Conservation (phyloP, 1,140 invertebrate genomes). For the Cydia fagiglandana region DNA sequence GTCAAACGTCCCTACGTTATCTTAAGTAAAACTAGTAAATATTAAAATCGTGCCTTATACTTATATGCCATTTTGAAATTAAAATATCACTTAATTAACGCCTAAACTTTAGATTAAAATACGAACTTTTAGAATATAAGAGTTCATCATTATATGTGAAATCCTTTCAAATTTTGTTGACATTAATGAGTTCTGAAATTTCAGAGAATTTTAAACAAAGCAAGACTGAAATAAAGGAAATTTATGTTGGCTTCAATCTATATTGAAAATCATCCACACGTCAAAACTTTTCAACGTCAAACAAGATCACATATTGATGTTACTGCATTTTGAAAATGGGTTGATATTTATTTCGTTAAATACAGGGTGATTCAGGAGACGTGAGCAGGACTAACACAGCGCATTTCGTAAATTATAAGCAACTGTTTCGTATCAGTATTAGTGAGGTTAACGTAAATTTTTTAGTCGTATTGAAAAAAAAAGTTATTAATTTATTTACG, state of each 20-base stretch:
- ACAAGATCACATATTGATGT: too few species aligned
- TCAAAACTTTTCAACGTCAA: too few species aligned
- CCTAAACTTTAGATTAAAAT: conserved; percentile 56
- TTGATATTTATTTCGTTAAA: too few species aligned
- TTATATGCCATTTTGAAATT: conserved; percentile 75
- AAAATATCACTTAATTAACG: conserved; percentile 73
- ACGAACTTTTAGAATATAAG: conserved; percentile 48
- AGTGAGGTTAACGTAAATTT: too few species aligned
- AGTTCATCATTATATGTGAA: conserved; percentile 31
- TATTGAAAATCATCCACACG: neutral
- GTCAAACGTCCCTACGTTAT: conserved; percentile 70
- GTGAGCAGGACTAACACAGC: too few species aligned
- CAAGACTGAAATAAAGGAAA: conserved; percentile 24
- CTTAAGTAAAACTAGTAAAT: conserved; percentile 65
- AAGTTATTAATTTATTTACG: too few species aligned
- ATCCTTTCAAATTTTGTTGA: conserved; percentile 33
- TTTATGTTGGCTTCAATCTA: neutral
- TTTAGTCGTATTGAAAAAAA: too few species aligned
- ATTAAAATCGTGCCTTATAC: conserved; percentile 75
- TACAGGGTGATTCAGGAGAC: too few species aligned
- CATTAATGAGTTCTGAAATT: neutral
- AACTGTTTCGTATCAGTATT: too few species aligned
- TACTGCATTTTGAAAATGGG: too few species aligned
- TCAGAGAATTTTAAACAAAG: conserved; percentile 4
- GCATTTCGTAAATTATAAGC: too few species aligned